These are phyloP conservation scores for Chaetorhynchus papuensis DNA, from an alignment of 2,113 vertebrate species.

Conservation along the genomic window DNA sequence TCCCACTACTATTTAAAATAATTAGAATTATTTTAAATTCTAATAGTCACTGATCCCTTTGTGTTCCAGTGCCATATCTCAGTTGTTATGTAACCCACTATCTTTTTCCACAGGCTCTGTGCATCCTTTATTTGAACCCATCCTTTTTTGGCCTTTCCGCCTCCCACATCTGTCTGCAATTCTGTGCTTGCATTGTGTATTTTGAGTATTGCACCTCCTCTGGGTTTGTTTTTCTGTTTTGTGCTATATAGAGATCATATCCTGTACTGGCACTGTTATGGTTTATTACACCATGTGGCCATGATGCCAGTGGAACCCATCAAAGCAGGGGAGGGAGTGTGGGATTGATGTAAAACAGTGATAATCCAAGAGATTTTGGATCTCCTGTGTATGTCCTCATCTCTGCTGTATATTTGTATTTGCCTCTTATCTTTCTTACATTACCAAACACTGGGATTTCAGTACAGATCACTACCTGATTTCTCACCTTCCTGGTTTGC, in stretches of 20 bases:
- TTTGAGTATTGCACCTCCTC: conserved; percentile 44
- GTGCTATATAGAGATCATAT: conserved; percentile 24
- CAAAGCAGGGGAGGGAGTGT: not conserved
- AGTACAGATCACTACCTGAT: not conserved
- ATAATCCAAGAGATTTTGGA: not conserved
- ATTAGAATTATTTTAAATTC: not conserved
- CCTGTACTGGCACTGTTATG: not conserved
- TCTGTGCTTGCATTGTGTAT: conserved; percentile 14
- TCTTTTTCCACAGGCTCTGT: not conserved
- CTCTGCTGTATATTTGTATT: not conserved
- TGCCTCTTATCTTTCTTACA: not conserved
- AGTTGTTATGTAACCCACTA: not conserved
- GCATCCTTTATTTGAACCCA: conserved; percentile 25
- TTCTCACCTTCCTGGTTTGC: not conserved
- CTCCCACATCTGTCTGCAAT: conserved; percentile 55
- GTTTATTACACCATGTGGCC: not conserved
- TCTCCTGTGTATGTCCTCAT: not conserved
- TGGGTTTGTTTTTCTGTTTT: conserved; percentile 34
- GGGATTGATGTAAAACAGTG: not conserved
- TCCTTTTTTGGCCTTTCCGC: conserved; percentile 47
- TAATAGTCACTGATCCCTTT: not conserved
- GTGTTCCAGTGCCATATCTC: not conserved
- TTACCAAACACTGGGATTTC: not conserved
- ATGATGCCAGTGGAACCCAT: not conserved
- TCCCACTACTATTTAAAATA: not conserved